Conservation (phyloP, 2,113 vertebrate genomes). For the Gnathonemus echidnorhynchus region DNA sequence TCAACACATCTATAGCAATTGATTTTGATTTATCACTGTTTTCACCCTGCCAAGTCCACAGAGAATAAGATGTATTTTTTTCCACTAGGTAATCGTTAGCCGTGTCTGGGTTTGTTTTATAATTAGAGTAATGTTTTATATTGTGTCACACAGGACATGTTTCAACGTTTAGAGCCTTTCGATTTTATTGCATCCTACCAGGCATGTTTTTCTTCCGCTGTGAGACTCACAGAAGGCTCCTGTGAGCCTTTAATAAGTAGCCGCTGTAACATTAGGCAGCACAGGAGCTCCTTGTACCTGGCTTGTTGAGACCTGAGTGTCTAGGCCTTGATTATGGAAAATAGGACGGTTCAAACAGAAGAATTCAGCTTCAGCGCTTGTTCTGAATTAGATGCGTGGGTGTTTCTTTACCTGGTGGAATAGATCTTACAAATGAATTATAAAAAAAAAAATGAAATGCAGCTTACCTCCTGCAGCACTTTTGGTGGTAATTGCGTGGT, state of each 20-base stretch:
- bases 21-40: conserved; percentile 55
- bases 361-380: not conserved
- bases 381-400: not conserved
- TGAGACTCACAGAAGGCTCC: not conserved
- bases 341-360: not conserved
- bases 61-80: conserved; percentile 50
- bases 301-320: not conserved
- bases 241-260: not conserved
- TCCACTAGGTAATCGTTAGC: conserved; percentile 55
- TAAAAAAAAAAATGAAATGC: not conserved
- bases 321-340: not conserved
- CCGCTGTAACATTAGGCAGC: not conserved
- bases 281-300: not conserved
- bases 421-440: conserved; percentile 1
- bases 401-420: not conserved
- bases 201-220: conserved; percentile 57
- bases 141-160: conserved; percentile 72
- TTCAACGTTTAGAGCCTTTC: conserved; percentile 58
- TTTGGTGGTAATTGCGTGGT: not conserved
- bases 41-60: conserved; percentile 41
- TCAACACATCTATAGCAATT: conserved; percentile 45
- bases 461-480: not conserved
- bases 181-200: conserved; percentile 80
- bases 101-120: conserved; percentile 66
- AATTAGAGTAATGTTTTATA: conserved; percentile 71